These are phyloP conservation scores for Thecocarcelia acutangulata DNA, from an alignment of 2,888 invertebrate genomes.

Conservation along the genomic window DNA sequence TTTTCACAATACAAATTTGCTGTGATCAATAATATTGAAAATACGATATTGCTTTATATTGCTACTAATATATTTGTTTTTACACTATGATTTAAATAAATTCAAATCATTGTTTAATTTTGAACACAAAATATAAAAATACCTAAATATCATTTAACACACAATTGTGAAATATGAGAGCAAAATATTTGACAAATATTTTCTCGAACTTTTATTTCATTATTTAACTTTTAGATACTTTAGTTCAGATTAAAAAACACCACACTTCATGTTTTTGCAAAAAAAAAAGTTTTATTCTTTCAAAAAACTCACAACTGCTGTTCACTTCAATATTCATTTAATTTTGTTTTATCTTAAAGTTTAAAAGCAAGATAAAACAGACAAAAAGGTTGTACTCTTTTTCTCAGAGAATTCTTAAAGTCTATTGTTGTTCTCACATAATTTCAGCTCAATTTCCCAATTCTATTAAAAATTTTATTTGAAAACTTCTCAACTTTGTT, in stretches of 20 bases:
- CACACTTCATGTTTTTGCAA: too few relatives aligned
- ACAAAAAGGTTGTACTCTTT: not conserved
- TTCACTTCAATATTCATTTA: not conserved
- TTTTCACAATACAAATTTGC: too few relatives aligned
- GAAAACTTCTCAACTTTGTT: constrained; percentile 61
- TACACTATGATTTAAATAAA: too few relatives aligned
- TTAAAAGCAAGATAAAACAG: not conserved
- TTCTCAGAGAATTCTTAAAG: not conserved
- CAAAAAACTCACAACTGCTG: not conserved
- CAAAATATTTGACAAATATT: not conserved
- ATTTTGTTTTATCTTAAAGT: too few relatives aligned
- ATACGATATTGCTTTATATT: too few relatives aligned
- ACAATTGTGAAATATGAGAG: too few relatives aligned
- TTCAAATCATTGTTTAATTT: too few relatives aligned
- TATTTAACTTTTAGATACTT: not conserved
- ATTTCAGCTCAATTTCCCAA: constrained; percentile 60
- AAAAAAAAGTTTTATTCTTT: not conserved
- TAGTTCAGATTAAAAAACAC: not conserved
- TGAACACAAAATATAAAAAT: too few relatives aligned
- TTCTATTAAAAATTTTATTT: constrained; percentile 63
- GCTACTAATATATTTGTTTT: too few relatives aligned
- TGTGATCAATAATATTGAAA: too few relatives aligned
- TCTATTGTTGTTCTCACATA: constrained; percentile 26
- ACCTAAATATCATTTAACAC: too few relatives aligned
- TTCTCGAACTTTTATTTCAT: not conserved